Conservation (phyloP, 2,888 invertebrate genomes). For the Drosophila merina region DNA sequence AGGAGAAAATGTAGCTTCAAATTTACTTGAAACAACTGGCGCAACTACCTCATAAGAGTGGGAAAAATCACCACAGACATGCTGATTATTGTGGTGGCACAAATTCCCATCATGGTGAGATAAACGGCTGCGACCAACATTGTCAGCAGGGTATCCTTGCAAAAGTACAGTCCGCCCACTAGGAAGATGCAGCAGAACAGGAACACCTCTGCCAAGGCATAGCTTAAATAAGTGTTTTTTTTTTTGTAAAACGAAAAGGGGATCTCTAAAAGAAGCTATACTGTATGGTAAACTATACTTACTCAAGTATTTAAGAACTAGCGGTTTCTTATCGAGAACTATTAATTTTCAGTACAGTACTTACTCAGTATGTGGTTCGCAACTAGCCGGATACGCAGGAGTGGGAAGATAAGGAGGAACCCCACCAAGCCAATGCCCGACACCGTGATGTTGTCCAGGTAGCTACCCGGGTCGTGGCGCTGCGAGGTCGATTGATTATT, state of each 20-base stretch:
- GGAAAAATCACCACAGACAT: slow-evolving; percentile 77
- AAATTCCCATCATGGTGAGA: slow-evolving; percentile 80
- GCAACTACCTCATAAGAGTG: slow-evolving; percentile 76
- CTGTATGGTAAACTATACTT: not conserved
- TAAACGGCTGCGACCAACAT: slow-evolving; percentile 85
- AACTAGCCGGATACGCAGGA: slow-evolving; percentile 53
- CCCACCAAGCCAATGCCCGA: slow-evolving; percentile 52
- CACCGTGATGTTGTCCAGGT: slow-evolving; percentile 63
- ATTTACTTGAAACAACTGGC: not conserved
- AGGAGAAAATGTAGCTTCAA: not conserved
- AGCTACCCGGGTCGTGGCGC: slow-evolving; percentile 50
- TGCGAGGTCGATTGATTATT: slow-evolving; percentile 40
- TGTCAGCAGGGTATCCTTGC: slow-evolving; percentile 84
- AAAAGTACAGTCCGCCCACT: slow-evolving; percentile 85
- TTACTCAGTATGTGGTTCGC: slow-evolving; percentile 64
- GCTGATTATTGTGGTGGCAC: slow-evolving; percentile 72
- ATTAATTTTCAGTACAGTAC: slow-evolving; percentile 23
- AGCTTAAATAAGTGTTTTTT: not conserved
- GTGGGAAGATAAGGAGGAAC: slow-evolving; percentile 46
- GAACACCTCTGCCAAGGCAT: slow-evolving; percentile 77
- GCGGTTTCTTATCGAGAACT: too few relatives aligned
- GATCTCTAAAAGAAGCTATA: not conserved
- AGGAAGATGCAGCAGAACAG: slow-evolving; percentile 84
- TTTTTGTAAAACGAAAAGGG: too few relatives aligned
- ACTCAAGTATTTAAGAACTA: not conserved